phyloP scores from a whole-genome alignment of 2,797 vertebrate species.

The Mico argentatus region DNA sequence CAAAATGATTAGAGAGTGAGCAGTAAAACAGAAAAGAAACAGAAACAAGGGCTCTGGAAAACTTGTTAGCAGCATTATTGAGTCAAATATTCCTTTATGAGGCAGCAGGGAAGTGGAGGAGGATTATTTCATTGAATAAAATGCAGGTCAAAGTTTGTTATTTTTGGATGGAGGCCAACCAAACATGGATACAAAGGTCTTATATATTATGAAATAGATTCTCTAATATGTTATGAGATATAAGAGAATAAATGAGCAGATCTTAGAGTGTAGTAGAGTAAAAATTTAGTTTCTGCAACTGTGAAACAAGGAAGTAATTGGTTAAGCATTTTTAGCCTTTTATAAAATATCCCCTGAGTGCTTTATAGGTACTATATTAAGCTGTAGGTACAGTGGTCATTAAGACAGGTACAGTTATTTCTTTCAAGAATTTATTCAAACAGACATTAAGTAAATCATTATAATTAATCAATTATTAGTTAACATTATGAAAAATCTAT shows the following conservation, averaged over 20 bases:
- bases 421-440: neutral
- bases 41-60: slow-evolving; percentile 18
- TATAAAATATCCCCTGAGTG: neutral
- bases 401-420: neutral
- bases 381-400: neutral
- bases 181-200: neutral
- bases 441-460: neutral
- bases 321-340: neutral
- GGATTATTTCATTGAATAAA: neutral
- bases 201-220: neutral
- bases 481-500: neutral
- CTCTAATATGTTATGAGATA: neutral
- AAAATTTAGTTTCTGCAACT: neutral
- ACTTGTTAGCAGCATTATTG: neutral
- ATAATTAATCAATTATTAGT: neutral
- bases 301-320: neutral
- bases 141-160: neutral
- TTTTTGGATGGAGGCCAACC: neutral
- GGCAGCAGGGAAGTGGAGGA: neutral
- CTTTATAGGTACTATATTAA: neutral
- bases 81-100: neutral
- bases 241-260: neutral
- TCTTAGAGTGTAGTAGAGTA: neutral
- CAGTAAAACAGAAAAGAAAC: neutral
- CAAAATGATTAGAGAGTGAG: neutral